phyloP scores from a whole-genome alignment of 2,797 vertebrate species.

The Coregonus sp. region DNA sequence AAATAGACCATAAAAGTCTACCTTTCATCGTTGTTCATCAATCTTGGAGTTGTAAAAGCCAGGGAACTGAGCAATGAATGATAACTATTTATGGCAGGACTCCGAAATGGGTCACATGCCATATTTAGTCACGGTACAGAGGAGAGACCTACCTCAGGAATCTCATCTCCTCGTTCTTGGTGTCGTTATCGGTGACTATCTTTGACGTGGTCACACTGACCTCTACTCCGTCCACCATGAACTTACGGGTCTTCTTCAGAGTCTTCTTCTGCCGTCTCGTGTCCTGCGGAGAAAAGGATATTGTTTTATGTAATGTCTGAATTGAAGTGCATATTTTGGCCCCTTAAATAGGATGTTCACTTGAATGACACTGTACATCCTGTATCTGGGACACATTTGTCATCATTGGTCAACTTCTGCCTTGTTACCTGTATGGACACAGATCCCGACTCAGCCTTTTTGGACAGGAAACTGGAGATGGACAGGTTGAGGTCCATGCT shows the following conservation, averaged over 20 bases:
- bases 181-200: conserved; percentile 94
- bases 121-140: conserved; percentile 6
- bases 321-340: not conserved
- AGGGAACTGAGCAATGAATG: conserved; percentile 29
- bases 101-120: conserved; percentile 57
- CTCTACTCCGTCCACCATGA: conserved; percentile 96
- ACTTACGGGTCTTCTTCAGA: conserved; percentile 95
- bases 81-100: conserved; percentile 52
- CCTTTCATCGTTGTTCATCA: conserved; percentile 45
- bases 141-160: conserved; percentile 83
- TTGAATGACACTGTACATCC: not conserved
- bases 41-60: conserved; percentile 47
- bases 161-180: conserved; percentile 93
- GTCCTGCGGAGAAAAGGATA: conserved; percentile 72
- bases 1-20: too few relatives aligned
- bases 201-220: conserved; percentile 98
- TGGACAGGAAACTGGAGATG: conserved; percentile 93
- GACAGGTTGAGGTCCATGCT: conserved; percentile 93
- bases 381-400: not conserved
- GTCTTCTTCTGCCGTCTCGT: conserved; percentile 93
- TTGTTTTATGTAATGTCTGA: not conserved
- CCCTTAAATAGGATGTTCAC: not conserved
- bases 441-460: conserved; percentile 88
- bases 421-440: conserved; percentile 90
- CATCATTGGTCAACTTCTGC: not conserved